phyloP scores from a whole-genome alignment of 2,113 vertebrate genomes.

The Osmerus eperlanus region DNA sequence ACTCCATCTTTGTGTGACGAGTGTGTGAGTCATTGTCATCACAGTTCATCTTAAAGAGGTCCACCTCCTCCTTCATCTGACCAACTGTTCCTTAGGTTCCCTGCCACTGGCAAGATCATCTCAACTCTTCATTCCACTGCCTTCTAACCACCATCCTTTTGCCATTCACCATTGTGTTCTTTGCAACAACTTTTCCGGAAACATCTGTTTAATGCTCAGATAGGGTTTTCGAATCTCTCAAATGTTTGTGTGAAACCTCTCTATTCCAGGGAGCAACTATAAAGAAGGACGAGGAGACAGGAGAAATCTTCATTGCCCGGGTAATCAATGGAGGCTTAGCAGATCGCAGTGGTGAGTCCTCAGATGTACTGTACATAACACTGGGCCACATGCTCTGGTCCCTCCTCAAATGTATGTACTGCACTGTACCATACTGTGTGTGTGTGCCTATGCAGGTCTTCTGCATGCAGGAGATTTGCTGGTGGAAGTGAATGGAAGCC shows the following conservation, averaged over 20 bases:
- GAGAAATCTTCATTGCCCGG: slow-evolving; percentile 85
- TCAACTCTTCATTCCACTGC: no score
- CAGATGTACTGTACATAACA: background rate
- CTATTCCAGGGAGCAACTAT: slow-evolving; percentile 86
- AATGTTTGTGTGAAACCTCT: background rate
- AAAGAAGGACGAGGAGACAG: slow-evolving; percentile 82
- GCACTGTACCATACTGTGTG: background rate
- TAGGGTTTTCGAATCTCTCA: no score
- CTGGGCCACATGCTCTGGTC: background rate
- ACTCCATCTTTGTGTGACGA: no score
- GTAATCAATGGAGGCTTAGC: slow-evolving; percentile 89
- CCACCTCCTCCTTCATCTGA: no score
- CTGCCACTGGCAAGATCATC: no score
- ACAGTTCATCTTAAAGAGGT: no score
- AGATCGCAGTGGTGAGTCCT: slow-evolving; percentile 84
- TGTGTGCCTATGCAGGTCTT: slow-evolving; percentile 70
- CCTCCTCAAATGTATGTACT: background rate
- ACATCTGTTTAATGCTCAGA: no score
- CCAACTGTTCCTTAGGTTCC: no score
- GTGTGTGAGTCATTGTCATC: no score
- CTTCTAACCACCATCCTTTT: background rate
- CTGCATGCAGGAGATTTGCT: slow-evolving; percentile 85
- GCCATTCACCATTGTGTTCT: no score
- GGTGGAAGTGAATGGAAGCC: slow-evolving; percentile 88
- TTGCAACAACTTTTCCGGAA: no score